These are phyloP conservation scores for Micropoecilia bifurca DNA, from an alignment of 2,797 vertebrate genomes.

Conservation along the genomic window DNA sequence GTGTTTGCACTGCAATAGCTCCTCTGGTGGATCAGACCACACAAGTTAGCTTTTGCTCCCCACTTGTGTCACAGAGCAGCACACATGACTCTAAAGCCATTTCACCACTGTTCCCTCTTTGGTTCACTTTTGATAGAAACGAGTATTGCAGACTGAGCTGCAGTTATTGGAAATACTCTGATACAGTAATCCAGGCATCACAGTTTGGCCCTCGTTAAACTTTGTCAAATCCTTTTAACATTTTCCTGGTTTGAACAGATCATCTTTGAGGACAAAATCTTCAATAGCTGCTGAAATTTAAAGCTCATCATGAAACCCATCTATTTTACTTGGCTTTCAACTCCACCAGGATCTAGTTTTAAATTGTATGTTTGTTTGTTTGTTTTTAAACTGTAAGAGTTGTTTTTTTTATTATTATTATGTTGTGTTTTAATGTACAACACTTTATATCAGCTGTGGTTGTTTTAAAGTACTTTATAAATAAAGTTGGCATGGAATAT, in stretches of 20 bases:
- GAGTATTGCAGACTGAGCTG: neutral
- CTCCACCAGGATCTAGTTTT: no score
- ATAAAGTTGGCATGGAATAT: neutral
- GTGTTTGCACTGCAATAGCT: neutral
- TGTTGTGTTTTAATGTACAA: no score
- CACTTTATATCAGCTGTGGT: no score
- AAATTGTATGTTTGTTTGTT: no score
- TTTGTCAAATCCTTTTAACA: neutral
- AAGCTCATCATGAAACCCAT: no score
- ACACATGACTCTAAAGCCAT: neutral
- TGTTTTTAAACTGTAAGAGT: no score
- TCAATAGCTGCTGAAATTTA: neutral
- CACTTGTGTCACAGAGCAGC: neutral
- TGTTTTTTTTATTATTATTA: no score
- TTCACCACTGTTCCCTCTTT: neutral
- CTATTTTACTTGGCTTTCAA: no score
- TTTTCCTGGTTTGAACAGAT: neutral
- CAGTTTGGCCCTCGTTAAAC: neutral
- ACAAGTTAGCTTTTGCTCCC: neutral
- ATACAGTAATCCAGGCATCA: neutral
- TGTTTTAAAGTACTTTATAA: no score
- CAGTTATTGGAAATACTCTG: neutral
- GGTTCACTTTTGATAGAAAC: neutral
- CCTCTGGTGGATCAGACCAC: neutral
- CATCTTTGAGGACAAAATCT: neutral